phyloP scores from a whole-genome alignment of 2,888 invertebrate genomes.

The Lasioglossum malachurum region DNA sequence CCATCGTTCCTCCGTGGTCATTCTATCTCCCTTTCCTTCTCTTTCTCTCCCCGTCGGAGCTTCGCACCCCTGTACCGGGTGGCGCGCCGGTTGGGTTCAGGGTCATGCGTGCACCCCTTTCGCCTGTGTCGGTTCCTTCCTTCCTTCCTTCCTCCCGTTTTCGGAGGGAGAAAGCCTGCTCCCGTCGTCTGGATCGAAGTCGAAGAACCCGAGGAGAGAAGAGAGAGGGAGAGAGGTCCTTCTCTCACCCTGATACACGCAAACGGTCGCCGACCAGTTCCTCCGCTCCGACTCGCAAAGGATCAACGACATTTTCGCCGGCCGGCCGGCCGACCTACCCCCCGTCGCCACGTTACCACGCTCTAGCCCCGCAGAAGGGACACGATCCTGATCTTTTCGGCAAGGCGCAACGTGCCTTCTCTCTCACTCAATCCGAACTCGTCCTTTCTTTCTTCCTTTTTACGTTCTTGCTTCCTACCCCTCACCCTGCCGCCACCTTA shows the following conservation, averaged over 20 bases:
- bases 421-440: neutral
- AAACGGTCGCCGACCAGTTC: conserved; percentile 72
- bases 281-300: conserved; percentile 39
- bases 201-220: conserved; percentile 65
- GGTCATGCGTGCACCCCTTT: conserved; percentile 82
- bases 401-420: conserved; percentile 33
- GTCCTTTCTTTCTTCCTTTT: neutral
- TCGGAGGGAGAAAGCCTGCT: conserved; percentile 38
- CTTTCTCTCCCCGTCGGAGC: conserved; percentile 60
- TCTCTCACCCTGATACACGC: conserved; percentile 59
- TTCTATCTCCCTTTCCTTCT: conserved; percentile 63
- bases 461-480: neutral
- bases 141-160: conserved; percentile 65
- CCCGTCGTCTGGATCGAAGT: conserved; percentile 71
- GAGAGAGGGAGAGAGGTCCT: conserved; percentile 45
- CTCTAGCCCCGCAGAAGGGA: conserved; percentile 33
- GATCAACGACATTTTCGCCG: conserved; percentile 70
- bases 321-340: conserved; percentile 51
- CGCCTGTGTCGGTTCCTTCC: conserved; percentile 66
- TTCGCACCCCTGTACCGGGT: conserved; percentile 80
- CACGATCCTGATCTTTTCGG: conserved; percentile 46
- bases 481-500: neutral
- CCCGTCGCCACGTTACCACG: conserved; percentile 27
- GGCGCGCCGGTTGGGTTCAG: conserved; percentile 82
- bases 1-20: conserved; percentile 60